Conservation (phyloP, 2,888 invertebrate genomes). For the Ichneumoninae sp. region DNA sequence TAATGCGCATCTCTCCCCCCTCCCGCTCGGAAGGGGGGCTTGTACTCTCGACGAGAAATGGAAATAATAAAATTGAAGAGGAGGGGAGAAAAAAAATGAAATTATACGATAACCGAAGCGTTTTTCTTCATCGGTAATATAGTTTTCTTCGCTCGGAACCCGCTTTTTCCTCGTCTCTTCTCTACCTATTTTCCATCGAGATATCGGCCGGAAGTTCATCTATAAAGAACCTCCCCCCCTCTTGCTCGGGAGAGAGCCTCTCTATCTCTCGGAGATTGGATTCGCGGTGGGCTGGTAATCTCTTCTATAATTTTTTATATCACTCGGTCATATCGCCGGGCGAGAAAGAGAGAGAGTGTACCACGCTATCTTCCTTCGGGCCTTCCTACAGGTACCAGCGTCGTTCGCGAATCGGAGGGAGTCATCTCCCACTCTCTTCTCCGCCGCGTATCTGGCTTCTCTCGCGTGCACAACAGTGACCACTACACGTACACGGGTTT, state of each 20-base stretch:
- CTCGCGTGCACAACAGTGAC: slow-evolving; percentile 34
- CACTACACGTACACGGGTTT: slow-evolving; percentile 49
- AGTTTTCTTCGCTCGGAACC: not conserved
- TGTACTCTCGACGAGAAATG: slow-evolving; percentile 36
- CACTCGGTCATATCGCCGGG: slow-evolving; percentile 5
- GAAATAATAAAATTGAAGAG: slow-evolving; percentile 31
- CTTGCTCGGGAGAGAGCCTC: not conserved
- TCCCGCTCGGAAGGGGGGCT: not conserved
- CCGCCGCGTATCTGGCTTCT: not conserved
- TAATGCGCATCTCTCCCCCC: slow-evolving; percentile 38
- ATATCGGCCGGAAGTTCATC: slow-evolving; percentile 61
- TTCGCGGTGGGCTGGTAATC: slow-evolving; percentile 70
- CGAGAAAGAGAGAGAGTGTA: not conserved
- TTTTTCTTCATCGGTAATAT: slow-evolving; percentile 58
- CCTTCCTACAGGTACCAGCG: slow-evolving; percentile 23
- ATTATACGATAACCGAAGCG: slow-evolving; percentile 8
- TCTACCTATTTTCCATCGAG: slow-evolving; percentile 39
- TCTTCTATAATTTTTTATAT: slow-evolving; percentile 10
- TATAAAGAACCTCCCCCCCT: slow-evolving; percentile 16
- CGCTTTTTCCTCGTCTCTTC: slow-evolving; percentile 23
- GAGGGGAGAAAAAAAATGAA: not conserved
- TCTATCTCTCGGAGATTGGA: slow-evolving; percentile 28
- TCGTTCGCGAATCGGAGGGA: slow-evolving; percentile 31
- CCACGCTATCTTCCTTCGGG: not conserved
- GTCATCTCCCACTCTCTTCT: not conserved